phyloP scores from a whole-genome alignment of 2,797 vertebrate genomes.

The Tinamus major region DNA sequence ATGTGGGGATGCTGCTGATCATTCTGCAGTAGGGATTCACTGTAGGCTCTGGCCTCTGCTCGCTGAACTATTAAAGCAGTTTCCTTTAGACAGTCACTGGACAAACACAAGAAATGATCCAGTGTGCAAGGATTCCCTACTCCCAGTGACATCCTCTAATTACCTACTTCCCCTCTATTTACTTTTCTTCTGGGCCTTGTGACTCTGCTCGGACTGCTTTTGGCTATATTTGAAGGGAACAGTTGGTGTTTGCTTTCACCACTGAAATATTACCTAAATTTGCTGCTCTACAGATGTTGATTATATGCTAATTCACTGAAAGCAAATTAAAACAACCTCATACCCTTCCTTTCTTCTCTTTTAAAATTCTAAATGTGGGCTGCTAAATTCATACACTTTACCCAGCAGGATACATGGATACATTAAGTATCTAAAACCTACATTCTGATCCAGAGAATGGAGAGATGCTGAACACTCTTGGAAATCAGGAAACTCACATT shows the following conservation, averaged over 20 bases:
- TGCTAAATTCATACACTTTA: neutral
- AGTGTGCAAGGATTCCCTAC: neutral
- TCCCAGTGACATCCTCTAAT: neutral
- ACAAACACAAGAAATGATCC: neutral
- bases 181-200: neutral
- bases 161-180: neutral
- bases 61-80: neutral
- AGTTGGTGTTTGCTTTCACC: neutral
- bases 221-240: constrained; percentile 20
- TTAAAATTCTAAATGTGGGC: neutral
- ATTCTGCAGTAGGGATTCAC: neutral
- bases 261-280: constrained; percentile 17
- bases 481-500: neutral
- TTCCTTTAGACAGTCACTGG: neutral
- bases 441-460: neutral
- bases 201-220: neutral
- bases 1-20: neutral
- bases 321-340: neutral
- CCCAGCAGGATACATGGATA: neutral
- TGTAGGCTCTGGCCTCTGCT: neutral
- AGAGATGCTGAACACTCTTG: neutral
- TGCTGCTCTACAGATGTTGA: neutral
- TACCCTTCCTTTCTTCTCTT: neutral
- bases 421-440: neutral
- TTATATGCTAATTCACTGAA: neutral